These are phyloP conservation scores for Phytoseiulus persimilis DNA, from an alignment of 2,888 invertebrate genomes.

Conservation along the genomic window DNA sequence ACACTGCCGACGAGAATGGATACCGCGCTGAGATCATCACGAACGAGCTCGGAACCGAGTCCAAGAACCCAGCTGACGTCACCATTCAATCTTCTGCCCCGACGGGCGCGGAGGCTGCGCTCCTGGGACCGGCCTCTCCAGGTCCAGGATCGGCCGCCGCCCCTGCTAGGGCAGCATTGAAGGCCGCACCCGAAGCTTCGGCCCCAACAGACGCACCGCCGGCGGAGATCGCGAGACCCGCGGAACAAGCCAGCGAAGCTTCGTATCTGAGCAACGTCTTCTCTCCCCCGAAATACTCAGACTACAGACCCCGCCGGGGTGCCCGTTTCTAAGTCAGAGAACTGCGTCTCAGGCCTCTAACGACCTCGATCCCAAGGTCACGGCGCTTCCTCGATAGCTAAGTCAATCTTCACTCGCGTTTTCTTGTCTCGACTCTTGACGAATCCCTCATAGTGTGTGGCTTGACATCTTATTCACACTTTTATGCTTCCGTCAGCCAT, in stretches of 20 bases:
- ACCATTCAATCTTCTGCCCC: constrained; percentile 18
- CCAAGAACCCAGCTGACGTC: constrained; percentile 24
- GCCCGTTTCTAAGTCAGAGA: neutral
- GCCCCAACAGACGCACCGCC: neutral
- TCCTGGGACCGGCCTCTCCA: neutral
- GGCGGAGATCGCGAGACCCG: neutral
- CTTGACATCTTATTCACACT: neutral
- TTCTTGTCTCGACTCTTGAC: neutral
- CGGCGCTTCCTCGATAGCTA: neutral
- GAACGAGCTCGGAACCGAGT: constrained; percentile 25
- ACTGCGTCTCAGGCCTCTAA: neutral
- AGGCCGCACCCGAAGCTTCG: neutral
- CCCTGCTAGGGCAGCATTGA: neutral
- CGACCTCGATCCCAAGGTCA: neutral
- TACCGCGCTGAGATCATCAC: constrained; percentile 33
- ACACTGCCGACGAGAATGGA: constrained; percentile 30
- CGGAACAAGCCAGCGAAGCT: neutral
- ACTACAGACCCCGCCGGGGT: neutral
- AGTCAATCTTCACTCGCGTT: neutral
- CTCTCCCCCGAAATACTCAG: neutral
- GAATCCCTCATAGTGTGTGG: neutral
- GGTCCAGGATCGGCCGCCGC: neutral
- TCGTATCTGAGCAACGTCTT: neutral
- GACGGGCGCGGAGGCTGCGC: neutral
- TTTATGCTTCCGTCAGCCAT: neutral